Evolutionary conservation across 2,797 vertebrate genomes (phyloP).

Genomic region (Pseudochirops corinnae): DNA sequence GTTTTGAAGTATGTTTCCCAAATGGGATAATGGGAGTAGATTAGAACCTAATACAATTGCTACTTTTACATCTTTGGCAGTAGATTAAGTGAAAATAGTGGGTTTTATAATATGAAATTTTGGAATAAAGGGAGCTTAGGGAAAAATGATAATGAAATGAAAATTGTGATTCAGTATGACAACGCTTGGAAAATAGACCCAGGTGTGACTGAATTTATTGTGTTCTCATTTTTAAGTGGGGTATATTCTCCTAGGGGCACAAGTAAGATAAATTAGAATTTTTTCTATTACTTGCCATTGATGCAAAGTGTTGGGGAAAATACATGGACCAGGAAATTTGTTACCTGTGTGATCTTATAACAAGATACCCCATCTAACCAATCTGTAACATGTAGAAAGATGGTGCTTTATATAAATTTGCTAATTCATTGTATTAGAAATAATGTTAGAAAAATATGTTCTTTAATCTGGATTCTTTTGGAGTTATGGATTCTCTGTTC

Average conservation of each 20-base stretch:
- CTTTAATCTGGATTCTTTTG: background rate
- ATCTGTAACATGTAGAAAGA: too few relatives aligned
- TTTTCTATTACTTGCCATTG: background rate
- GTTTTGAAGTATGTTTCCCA: background rate
- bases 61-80: background rate
- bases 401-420: background rate
- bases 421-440: background rate
- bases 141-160: background rate
- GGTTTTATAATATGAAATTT: background rate
- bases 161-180: background rate
- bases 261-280: background rate
- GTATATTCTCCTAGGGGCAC: background rate
- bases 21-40: background rate
- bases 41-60: background rate
- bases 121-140: background rate
- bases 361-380: too few relatives aligned
- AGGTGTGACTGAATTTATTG: background rate
- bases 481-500: background rate
- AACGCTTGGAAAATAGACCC: background rate
- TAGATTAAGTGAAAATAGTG: background rate
- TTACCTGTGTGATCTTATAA: background rate
- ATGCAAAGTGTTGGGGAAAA: background rate
- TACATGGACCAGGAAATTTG: background rate
- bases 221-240: background rate
- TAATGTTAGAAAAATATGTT: background rate